Evolutionary conservation across 2,797 vertebrate genomes (phyloP).

Genomic region (Ctenosaura bakeri): DNA sequence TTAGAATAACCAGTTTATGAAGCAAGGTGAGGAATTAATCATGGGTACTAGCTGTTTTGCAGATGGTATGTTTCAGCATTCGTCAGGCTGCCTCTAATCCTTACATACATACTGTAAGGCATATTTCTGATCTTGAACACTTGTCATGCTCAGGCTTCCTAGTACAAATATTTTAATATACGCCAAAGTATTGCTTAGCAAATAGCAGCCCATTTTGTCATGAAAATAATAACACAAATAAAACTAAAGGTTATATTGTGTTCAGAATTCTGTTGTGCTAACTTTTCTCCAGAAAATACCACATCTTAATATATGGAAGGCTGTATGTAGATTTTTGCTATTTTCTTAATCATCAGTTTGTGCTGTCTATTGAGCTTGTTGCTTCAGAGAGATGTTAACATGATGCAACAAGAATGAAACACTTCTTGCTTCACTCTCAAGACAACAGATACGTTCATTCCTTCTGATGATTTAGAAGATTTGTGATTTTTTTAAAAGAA

Average conservation of each 20-base stretch:
- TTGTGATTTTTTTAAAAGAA: neutral
- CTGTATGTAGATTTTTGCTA: neutral
- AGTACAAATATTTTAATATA: neutral
- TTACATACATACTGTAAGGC: neutral
- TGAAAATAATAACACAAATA: neutral
- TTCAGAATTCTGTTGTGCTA: neutral
- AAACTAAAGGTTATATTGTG: neutral
- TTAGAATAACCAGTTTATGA: neutral
- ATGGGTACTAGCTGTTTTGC: neutral
- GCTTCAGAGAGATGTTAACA: slow-evolving; percentile 59
- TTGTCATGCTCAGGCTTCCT: neutral
- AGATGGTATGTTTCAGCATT: neutral
- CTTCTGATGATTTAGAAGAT: neutral
- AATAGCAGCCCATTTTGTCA: neutral
- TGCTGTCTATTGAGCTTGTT: slow-evolving; percentile 54
- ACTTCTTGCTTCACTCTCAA: slow-evolving; percentile 53
- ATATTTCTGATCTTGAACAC: neutral
- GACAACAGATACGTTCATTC: slow-evolving; percentile 27
- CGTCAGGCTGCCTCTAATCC: neutral
- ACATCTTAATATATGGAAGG: neutral
- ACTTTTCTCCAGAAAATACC: neutral
- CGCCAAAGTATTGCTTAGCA: neutral
- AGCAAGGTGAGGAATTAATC: neutral
- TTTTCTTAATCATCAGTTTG: neutral
- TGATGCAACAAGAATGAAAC: slow-evolving; percentile 79